Base-by-base conservation (phyloP, 1,140 invertebrate species). In the Nilaparvata lugens region DNA sequence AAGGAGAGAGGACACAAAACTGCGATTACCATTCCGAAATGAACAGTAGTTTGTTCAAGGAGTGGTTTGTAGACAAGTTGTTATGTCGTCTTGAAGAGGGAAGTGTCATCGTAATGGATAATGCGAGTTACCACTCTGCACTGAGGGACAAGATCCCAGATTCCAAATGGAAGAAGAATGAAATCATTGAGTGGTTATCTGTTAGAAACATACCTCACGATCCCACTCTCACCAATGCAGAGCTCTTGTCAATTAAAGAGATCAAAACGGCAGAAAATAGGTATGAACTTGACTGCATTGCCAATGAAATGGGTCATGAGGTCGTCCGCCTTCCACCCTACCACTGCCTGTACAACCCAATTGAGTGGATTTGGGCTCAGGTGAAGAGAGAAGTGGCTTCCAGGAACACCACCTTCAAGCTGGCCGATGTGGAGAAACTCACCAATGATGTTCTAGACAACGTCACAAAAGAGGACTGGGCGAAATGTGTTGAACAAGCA, bases 291-390 rank as follows among this genome's bases (percentile, higher is more conserved):
- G 53, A 55, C 23, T 9, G 24, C 14, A 38, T 66, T n/a, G 67
- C 65, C 13, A 23, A 52, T 28, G 31, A 24, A 21, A 21, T 35
- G 9, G 65, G 64, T 13, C 55, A 65, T 28, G 63, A 31, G 56
- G 65, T 70, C 24, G 16, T 69, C 54, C 18, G 68, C 7, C 52
- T 70, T 11, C 68, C 68, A 1, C 66, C 66, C 40, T 69, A 69
- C 23, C 64, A 69, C 54, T 66, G 66, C 52, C 55, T 66, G 16
- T 52, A 66, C 11, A 67, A 69, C 52, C 65, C 67, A 2, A 69
- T 69, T 25, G 67, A 69, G 55, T n/a, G 63, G 4, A 61, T 64
- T 13, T 67, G 68, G 68, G 42, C 54, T n/a, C n/a, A n/a, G n/a
- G n/a, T n/a, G n/a, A n/a, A n/a, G n/a, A n/a, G n/a, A n/a, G n/a